Evolutionary conservation across 2,113 vertebrate genomes (phyloP), one percentile per base, ranked within the genome.

Genomic region (Varanus komodoensis): DNA sequence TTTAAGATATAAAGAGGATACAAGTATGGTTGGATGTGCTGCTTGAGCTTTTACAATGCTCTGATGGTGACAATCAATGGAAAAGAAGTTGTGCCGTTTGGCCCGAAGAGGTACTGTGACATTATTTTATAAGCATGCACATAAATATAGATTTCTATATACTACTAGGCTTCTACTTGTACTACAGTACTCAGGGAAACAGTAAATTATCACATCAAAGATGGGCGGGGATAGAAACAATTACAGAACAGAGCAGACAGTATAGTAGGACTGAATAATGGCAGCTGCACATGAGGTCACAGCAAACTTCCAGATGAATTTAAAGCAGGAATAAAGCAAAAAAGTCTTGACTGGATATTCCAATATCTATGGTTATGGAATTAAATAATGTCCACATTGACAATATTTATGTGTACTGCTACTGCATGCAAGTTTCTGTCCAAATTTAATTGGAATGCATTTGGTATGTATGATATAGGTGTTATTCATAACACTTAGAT

Each of bases 371-470:
- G 17, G 6, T 48, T 89, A 91, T 57, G 84, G 57, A 12, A 93
- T 78, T 48, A 92, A 86, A 81, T 91, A 80, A 74, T 0, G 0
- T 12, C 23, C 32, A 87, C 34, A 90, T 9, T 93, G 86, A 82
- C 90, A 88, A 91, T 52, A 67, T 78, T 48, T 44, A 52, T n/a
- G 83, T 73, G 50, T 68, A 52, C 14, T 52, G 57, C 38, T 69
- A 87, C 7, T 44, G 7, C 23, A 78, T 64, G 69, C 50, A 92
- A 50, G 0, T 64, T 19, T 23, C 75, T 93, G 79, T 75, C 92
- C 27, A 69, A 7, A 87, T 94, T 94, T 89, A 25, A 84, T 69
- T 73, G 73, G 78, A 94, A 92, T 61, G 54, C 38, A 90, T 38
- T 93, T 74, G 9, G 77, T 75, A 93, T 89, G 77, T 4, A 69